These are phyloP conservation scores for Heliconius ethilla DNA, from an alignment of 2,888 invertebrate genomes.

Conservation along the genomic window DNA sequence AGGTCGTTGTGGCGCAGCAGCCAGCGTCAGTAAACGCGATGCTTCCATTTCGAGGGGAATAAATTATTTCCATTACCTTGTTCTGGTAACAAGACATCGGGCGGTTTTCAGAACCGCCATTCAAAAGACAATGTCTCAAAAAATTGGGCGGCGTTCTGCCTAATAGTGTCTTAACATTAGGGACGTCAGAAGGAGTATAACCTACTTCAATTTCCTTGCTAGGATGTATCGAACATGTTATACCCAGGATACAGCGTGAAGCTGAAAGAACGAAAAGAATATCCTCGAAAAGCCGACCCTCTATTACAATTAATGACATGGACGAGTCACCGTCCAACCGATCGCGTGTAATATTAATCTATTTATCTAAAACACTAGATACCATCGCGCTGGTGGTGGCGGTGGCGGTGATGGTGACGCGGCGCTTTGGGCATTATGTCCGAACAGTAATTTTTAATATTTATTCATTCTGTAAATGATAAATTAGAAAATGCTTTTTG, in stretches of 20 bases:
- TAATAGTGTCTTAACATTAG: background rate
- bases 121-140: no score
- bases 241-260: background rate
- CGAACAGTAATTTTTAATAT: background rate
- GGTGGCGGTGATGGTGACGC: constrained; percentile 12
- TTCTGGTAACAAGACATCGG: no score
- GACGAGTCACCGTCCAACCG: constrained; percentile 1
- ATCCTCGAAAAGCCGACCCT: constrained; percentile 6
- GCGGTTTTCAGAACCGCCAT: no score
- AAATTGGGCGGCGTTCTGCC: background rate
- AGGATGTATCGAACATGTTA: background rate
- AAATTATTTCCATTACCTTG: no score
- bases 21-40: no score
- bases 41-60: no score
- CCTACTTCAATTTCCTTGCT: no score
- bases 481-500: background rate
- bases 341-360: constrained; percentile 39
- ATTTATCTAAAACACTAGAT: constrained; percentile 37
- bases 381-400: constrained; percentile 25
- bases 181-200: no score
- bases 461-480: background rate
- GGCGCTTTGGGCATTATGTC: background rate
- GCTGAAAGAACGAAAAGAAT: background rate
- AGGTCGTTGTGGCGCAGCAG: no score
- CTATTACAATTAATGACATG: background rate